Base-by-base conservation (phyloP, 2,888 invertebrate species). In the Amphiduros pacificus region DNA sequence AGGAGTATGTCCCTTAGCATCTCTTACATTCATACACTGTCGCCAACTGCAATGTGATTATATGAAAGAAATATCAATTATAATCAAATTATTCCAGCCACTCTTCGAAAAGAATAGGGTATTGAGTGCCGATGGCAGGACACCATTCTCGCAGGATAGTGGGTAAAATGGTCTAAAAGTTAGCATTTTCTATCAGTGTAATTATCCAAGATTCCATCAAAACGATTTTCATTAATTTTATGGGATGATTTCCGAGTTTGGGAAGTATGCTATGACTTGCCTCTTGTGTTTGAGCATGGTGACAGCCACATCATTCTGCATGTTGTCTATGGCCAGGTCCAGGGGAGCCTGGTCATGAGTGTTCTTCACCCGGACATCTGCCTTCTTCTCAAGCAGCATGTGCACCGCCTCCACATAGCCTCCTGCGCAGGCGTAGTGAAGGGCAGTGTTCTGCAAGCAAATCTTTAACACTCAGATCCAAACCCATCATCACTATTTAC, bases 341-440 rank as follows among this genome's bases (percentile, higher is more conserved):
- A 97, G 83, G 0, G 97, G 92, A 0, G 94, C 94, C 74, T 95
- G 92, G 0, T 94, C 93, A 78, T 94, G 93, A 82, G 94, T 94
- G 79, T 99, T 98, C 56, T 93, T 92, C 52, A 96, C 88, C 0
- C 92, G 91, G 0, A 96, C 92, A 27, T 93, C 86, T 0, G 93
- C 94, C 4, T 95, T 95, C 40, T 91, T 90, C 68, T 89, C 87
- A 0, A 97, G 89, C 55, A 98, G 85, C 82, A 96, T 94, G 78
- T 78, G 67, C 5, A 73, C 94, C 27, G 97, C 90, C 55, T 90
- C 89, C 61, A 88, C 89, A 83, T 93, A 94, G 41, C 93, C 93
- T 94, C 96, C 97, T 83, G 97, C 96, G 77, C 95, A 96, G 14
- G 97, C 95, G 77, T 98, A 98, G 81, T 99, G 98, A 11, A 98